Evolutionary conservation across 2,888 invertebrate species (phyloP).

Genomic region (Tiliacea citrago): DNA sequence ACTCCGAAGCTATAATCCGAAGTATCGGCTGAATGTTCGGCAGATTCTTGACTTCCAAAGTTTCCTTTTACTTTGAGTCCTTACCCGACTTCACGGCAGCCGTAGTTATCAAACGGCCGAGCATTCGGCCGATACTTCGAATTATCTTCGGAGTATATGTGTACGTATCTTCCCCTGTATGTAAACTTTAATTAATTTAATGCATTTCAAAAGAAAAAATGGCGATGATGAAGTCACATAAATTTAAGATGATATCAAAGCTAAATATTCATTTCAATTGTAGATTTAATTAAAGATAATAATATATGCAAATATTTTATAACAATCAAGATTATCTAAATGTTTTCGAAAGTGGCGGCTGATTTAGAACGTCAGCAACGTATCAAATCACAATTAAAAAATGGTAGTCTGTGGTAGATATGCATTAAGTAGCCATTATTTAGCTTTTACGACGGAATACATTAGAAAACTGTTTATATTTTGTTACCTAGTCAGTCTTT

Average conservation of each 20-base stretch:
- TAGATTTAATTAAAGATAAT: conserved; percentile 24
- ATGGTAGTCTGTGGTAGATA: conserved; percentile 5
- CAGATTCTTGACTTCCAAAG: no score
- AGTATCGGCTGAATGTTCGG: no score
- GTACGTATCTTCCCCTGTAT: no score
- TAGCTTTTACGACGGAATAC: neutral
- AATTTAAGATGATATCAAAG: conserved; percentile 5
- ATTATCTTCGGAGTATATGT: no score
- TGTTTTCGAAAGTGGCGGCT: conserved; percentile 43
- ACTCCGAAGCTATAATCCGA: no score
- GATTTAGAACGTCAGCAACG: conserved; percentile 5
- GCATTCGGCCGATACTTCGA: no score
- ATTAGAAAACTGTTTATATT: neutral
- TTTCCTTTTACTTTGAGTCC: no score
- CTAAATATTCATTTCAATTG: conserved; percentile 16
- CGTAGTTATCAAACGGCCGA: no score
- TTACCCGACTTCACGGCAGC: no score
- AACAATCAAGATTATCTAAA: conserved; percentile 30
- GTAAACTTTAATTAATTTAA: neutral
- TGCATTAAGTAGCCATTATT: conserved; percentile 4
- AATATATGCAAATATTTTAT: conserved; percentile 25
- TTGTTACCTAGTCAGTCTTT: no score
- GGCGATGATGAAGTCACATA: neutral
- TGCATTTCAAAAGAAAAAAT: conserved; percentile 17
- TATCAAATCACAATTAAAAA: conserved; percentile 15